A percentile compares a stretch with the other conserved stretches of the same genome.
Evolutionary conservation across 2,888 invertebrate species (phyloP).

Genomic region (Diabrotica balteata): DNA sequence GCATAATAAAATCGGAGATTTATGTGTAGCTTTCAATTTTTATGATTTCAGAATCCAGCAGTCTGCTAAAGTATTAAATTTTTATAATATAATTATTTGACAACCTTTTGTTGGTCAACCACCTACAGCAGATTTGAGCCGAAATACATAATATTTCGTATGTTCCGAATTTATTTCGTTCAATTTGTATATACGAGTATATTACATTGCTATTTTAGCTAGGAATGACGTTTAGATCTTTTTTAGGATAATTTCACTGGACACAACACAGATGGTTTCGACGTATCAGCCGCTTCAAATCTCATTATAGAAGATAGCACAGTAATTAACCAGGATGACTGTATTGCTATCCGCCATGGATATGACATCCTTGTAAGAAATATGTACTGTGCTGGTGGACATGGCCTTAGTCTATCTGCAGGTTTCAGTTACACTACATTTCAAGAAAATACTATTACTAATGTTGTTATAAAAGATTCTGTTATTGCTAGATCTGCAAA

Average conservation of each 20-base stretch:
- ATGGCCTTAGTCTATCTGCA: slow-evolving; percentile 41
- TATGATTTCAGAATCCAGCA: too few relatives aligned
- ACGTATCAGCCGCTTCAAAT: slow-evolving; percentile 31
- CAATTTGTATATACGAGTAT: too few relatives aligned
- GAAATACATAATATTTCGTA: too few relatives aligned
- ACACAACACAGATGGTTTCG: slow-evolving; percentile 42
- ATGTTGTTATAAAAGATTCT: slow-evolving; percentile 33
- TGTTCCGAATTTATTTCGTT: too few relatives aligned
- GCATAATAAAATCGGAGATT: too few relatives aligned
- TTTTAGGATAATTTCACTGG: slow-evolving; percentile 30
- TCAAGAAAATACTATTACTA: slow-evolving; percentile 27
- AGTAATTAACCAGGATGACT: slow-evolving; percentile 44
- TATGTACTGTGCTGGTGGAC: slow-evolving; percentile 39
- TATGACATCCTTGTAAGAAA: slow-evolving; percentile 33
- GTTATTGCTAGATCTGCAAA: slow-evolving; percentile 29
- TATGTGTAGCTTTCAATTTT: too few relatives aligned
- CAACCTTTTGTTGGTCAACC: too few relatives aligned
- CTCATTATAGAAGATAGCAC: slow-evolving; percentile 35
- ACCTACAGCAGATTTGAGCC: too few relatives aligned
- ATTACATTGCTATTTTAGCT: too few relatives aligned
- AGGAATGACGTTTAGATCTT: too few relatives aligned
- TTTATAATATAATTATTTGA: too few relatives aligned
- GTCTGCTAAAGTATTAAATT: too few relatives aligned
- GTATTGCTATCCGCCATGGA: slow-evolving; percentile 40
- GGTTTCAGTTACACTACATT: slow-evolving; percentile 31